These are phyloP conservation scores for Atta cephalotes DNA, from an alignment of 1,140 invertebrate species.

Conservation along the genomic window DNA sequence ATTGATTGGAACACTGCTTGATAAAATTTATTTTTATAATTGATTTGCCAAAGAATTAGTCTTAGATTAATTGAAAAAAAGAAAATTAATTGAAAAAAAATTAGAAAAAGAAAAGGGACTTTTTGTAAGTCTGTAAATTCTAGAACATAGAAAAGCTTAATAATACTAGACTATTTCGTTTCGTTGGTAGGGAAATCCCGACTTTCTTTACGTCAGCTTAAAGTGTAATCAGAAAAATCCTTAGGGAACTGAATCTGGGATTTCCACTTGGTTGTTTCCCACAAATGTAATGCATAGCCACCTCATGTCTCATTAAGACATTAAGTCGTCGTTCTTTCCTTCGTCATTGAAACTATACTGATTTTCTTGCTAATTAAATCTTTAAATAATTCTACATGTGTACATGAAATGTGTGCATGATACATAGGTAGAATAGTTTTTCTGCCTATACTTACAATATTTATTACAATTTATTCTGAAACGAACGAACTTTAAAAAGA, in stretches of 20 bases:
- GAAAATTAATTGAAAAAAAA: neutral
- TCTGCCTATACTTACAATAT: neutral
- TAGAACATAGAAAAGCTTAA: neutral
- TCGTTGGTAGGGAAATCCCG: neutral
- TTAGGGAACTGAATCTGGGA: slow-evolving; percentile 15
- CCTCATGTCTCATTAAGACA: neutral
- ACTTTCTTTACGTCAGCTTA: neutral
- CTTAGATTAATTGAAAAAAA: neutral
- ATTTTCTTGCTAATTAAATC: neutral
- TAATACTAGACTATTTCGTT: neutral
- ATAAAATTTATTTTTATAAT: neutral
- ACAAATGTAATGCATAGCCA: neutral
- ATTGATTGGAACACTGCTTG: neutral
- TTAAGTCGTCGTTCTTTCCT: neutral
- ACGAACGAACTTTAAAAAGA: neutral
- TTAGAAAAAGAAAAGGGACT: neutral
- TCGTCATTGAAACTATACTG: neutral
- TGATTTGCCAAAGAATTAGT: neutral
- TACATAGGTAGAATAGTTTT: neutral
- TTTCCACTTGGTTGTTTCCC: neutral
- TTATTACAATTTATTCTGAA: neutral
- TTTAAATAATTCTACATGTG: neutral
- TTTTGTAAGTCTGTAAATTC: neutral
- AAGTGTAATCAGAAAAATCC: neutral
- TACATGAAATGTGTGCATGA: neutral